These are phyloP conservation scores for Sarcophaga caerulescens DNA, from an alignment of 2,888 invertebrate species.

Conservation along the genomic window DNA sequence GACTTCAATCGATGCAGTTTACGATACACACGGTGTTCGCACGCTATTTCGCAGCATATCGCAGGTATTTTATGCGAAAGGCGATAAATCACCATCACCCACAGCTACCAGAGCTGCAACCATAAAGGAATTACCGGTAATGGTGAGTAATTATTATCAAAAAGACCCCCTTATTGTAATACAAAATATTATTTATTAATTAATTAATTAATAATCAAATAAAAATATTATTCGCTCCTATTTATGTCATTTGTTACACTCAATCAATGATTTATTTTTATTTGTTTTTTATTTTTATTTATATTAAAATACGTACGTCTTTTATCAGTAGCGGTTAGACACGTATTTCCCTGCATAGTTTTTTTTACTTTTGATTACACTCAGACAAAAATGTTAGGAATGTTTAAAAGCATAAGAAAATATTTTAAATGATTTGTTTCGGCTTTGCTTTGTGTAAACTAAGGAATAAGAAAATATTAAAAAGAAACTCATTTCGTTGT, in stretches of 20 bases:
- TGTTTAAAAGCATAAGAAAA: neutral
- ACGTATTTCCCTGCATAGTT: neutral
- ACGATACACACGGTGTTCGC: slow-evolving; percentile 72
- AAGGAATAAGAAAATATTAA: too few relatives aligned
- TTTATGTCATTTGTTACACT: neutral
- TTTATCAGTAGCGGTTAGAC: neutral
- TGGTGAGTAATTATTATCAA: slow-evolving; percentile 50
- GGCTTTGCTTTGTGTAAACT: too few relatives aligned
- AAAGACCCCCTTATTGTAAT: neutral
- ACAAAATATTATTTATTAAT: too few relatives aligned
- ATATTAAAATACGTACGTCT: neutral
- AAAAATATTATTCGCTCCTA: neutral
- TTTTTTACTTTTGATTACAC: neutral
- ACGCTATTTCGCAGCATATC: slow-evolving; percentile 78
- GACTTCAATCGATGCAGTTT: slow-evolving; percentile 72
- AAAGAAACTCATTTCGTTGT: too few relatives aligned
- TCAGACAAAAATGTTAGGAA: neutral
- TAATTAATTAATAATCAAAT: neutral
- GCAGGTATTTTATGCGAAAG: slow-evolving; percentile 75
- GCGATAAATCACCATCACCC: slow-evolving; percentile 66
- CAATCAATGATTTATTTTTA: neutral
- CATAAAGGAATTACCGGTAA: slow-evolving; percentile 45
- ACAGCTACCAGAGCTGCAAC: slow-evolving; percentile 33
- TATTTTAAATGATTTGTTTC: too few relatives aligned
- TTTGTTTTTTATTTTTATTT: neutral